phyloP scores from a whole-genome alignment of 2,888 invertebrate genomes.

The Archaeoteleia sp. region DNA sequence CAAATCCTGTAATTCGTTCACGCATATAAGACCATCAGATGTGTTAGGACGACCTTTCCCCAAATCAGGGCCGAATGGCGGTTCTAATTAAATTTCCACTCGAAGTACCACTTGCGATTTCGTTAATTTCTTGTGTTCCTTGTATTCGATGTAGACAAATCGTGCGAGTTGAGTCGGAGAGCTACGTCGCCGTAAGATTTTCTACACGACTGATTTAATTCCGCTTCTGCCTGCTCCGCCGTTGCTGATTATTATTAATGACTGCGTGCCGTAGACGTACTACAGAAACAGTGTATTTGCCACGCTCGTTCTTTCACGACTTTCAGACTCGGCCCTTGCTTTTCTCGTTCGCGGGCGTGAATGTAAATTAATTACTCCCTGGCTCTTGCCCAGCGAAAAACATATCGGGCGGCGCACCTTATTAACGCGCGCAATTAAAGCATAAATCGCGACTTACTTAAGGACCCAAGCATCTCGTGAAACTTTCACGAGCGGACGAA shows the following conservation, averaged over 20 bases:
- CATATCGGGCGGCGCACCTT: conserved; percentile 69
- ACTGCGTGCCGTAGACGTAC: conserved; percentile 59
- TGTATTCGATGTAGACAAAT: conserved; percentile 52
- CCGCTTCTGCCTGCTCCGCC: conserved; percentile 54
- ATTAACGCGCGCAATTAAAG: conserved; percentile 71
- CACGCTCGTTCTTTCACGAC: conserved; percentile 51
- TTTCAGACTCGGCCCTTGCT: conserved; percentile 54
- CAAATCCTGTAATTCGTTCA: too few species aligned
- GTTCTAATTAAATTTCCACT: conserved; percentile 1
- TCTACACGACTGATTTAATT: conserved; percentile 65
- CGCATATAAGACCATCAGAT: too few species aligned
- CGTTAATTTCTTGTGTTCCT: conserved; percentile 16
- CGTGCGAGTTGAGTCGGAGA: conserved; percentile 50
- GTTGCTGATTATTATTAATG: conserved; percentile 68
- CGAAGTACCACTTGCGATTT: conserved; percentile 18
- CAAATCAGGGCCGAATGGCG: too few species aligned
- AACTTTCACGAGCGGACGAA: conserved; percentile 43
- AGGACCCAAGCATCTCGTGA: conserved; percentile 59
- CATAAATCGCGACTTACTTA: conserved; percentile 72
- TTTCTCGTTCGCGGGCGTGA: conserved; percentile 64
- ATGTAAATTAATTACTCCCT: conserved; percentile 73
- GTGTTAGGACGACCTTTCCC: too few species aligned
- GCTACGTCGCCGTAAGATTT: conserved; percentile 60
- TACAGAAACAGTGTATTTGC: conserved; percentile 53
- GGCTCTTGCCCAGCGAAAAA: conserved; percentile 66